Evolutionary conservation across 1,140 invertebrate species (phyloP).

Genomic region (Penaeus vannamei): DNA sequence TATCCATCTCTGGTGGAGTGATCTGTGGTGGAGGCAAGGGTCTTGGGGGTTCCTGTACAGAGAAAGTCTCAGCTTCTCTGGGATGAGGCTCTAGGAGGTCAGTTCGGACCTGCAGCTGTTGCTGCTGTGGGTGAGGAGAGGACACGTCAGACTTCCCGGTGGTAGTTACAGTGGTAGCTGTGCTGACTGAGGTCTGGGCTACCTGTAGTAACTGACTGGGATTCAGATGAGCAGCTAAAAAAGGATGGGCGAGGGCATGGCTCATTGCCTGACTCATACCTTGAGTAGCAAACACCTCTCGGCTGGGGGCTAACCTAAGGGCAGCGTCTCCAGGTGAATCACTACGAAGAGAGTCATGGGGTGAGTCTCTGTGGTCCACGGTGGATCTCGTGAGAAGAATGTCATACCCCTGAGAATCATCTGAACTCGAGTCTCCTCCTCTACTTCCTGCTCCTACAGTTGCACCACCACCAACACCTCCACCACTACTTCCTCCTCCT

Average conservation of each 20-base stretch:
- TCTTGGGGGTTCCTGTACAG: slow-evolving; percentile 26
- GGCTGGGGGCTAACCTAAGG: slow-evolving; percentile 14
- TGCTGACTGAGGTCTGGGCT: slow-evolving; percentile 19
- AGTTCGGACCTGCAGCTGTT: slow-evolving; percentile 55
- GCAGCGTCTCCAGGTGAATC: slow-evolving; percentile 44
- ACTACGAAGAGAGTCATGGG: slow-evolving; percentile 51
- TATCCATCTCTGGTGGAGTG: slow-evolving; percentile 45
- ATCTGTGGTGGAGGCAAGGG: slow-evolving; percentile 41
- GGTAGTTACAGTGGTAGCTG: slow-evolving; percentile 2
- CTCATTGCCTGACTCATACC: slow-evolving; percentile 68
- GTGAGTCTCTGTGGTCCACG: slow-evolving; percentile 33
- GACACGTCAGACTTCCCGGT: slow-evolving; percentile 8
- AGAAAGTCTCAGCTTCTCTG: slow-evolving; percentile 8
- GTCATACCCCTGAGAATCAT: slow-evolving; percentile 64
- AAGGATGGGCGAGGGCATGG: slow-evolving; percentile 67
- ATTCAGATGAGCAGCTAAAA: slow-evolving; percentile 65
- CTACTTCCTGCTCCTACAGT: background rate
- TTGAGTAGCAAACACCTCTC: slow-evolving; percentile 22
- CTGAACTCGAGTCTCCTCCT: slow-evolving; percentile 58
- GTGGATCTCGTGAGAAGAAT: slow-evolving; percentile 39
- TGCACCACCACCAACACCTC: too few relatives aligned
- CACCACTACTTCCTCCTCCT: background rate
- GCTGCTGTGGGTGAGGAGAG: slow-evolving; percentile 37
- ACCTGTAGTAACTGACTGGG: slow-evolving; percentile 54
- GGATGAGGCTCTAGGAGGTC: slow-evolving; percentile 53